Base-by-base conservation (phyloP, 1,140 invertebrate genomes). In the Manduca sexta region DNA sequence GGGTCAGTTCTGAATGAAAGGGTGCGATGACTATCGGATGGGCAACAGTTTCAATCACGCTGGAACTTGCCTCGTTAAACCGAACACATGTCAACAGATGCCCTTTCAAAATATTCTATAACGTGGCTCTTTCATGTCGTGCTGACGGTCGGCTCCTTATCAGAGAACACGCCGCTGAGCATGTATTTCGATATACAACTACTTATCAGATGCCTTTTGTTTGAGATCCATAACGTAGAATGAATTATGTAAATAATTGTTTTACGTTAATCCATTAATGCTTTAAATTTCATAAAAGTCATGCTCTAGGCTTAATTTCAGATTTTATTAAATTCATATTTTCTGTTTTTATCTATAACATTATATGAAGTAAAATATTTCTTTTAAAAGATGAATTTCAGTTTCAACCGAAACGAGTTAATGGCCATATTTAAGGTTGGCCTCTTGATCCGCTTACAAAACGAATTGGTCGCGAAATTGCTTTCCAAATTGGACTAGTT, bases 401-500 rank as follows among this genome's bases (percentile, higher is more conserved):
- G 54, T 52, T 43, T 58, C 53, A 43, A 42, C 45, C 58, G 38
- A 70, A 64, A 64, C 66, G 60, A 74, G 78, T 74, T 75, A 79
- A 79, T 69, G 66, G 66, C 66, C 56, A 82, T 82, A 78, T 80
- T 80, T 76, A 80, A 83, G 64, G 66, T 64, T 74, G 67, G 58
- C 69, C 74, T 70, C 69, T 80, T 80, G 76, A 80, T 79, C 71
- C 72, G 79, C 61, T 83, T 75, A 74, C 69, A 74, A 81, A 82
- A 84, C 75, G 77, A 79, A 84, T 82, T 81, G 77, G 81, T 74
- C 74, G 62, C 69, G 72, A 84, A 82, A 84, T 84, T 84, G 78
- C 78, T 82, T 80, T 82, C 81, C 70, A 82, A 82, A 84, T 84
- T 79, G 81, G 76, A 81, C 75, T 77, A 76, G 73, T 82, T 74